Evolutionary conservation across 2,113 vertebrate species (phyloP).

Genomic region (Poeciliopsis occidentalis): DNA sequence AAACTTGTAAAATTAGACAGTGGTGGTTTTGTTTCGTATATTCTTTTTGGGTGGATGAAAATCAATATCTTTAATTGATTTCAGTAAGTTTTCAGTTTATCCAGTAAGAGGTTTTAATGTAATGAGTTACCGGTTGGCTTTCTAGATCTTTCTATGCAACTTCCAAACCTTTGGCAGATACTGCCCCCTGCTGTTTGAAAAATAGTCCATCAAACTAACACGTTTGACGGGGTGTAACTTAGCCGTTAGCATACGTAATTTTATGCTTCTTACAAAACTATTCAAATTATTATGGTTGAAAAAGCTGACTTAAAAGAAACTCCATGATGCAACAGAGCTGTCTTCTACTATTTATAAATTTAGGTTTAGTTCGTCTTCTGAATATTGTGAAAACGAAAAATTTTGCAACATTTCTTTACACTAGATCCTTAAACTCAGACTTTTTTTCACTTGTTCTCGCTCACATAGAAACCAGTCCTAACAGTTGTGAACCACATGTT

Average conservation of each 20-base stretch:
- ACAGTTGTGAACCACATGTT: too few relatives aligned
- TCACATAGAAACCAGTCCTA: too few relatives aligned
- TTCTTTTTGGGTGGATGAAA: neutral
- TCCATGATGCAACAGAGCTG: neutral
- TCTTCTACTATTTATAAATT: neutral
- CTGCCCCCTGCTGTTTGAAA: constrained; percentile 28
- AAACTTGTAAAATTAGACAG: neutral
- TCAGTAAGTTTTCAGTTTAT: neutral
- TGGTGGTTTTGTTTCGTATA: neutral
- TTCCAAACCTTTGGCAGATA: neutral
- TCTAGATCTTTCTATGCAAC: neutral
- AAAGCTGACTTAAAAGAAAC: neutral
- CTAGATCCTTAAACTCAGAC: too few relatives aligned
- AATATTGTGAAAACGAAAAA: too few relatives aligned
- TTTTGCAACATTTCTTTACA: too few relatives aligned
- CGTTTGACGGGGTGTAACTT: too few relatives aligned
- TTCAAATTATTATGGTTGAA: neutral
- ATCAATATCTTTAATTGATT: neutral
- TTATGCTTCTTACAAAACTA: neutral
- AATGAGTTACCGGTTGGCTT: too few relatives aligned
- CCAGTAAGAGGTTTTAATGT: neutral
- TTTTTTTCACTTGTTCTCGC: too few relatives aligned
- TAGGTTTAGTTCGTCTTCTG: too few relatives aligned
- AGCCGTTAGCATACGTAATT: neutral
- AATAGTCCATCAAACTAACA: too few relatives aligned